Evolutionary conservation across 2,113 vertebrate genomes (phyloP).

Genomic region (Malaclemys terrapin): DNA sequence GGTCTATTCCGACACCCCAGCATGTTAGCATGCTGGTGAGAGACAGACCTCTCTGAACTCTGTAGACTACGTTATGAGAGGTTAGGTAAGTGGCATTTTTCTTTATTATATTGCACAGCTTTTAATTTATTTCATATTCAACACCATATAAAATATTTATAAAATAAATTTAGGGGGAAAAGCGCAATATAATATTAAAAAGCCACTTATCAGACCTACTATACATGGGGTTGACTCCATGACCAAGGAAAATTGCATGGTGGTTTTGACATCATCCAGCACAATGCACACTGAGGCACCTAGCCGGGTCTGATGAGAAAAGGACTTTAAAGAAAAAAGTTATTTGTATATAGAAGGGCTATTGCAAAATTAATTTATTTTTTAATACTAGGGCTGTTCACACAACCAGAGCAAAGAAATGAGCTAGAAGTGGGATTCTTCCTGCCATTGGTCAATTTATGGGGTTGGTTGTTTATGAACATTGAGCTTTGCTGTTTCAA

Average conservation of each 20-base stretch:
- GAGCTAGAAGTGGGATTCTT: background rate
- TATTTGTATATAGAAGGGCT: background rate
- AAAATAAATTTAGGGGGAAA: background rate
- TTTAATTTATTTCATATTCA: background rate
- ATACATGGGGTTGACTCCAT: background rate
- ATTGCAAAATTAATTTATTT: background rate
- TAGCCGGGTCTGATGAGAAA: background rate
- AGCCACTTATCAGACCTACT: conserved; percentile 17
- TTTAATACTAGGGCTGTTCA: background rate
- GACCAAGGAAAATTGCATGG: rapidly evolving
- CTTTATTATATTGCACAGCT: conserved; percentile 59
- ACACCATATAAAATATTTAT: background rate
- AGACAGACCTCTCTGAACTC: conserved; percentile 28
- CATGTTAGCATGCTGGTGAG: conserved; percentile 56
- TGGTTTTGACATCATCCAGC: background rate
- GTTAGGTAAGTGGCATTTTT: conserved; percentile 64
- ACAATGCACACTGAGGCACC: rapidly evolving
- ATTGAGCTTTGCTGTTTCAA: background rate
- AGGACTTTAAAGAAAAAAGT: background rate
- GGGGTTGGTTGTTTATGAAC: background rate
- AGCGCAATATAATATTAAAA: conserved; percentile 51
- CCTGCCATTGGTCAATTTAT: background rate
- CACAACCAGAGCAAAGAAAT: background rate
- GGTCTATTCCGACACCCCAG: background rate
- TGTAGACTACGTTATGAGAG: conserved; percentile 8